These are phyloP conservation scores for Alligator mississippiensis DNA, from an alignment of 2,113 vertebrate genomes.

Conservation along the genomic window DNA sequence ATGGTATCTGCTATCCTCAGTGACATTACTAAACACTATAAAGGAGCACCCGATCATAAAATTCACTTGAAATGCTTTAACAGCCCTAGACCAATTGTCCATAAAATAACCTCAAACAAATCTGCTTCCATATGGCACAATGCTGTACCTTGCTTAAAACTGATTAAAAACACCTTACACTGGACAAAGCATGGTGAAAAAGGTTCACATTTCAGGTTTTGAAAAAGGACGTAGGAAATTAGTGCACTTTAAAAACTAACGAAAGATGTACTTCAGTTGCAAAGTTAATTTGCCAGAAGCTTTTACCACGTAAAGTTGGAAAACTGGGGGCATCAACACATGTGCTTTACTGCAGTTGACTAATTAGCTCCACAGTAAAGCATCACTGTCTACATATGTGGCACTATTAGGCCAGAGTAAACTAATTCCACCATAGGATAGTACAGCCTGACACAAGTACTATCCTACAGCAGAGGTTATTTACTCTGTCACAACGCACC, in stretches of 20 bases:
- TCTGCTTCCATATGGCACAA: conserved; percentile 14
- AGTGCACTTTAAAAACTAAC: conserved; percentile 19
- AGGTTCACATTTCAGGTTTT: not conserved
- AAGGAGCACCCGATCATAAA: conserved; percentile 35
- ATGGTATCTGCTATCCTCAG: conserved; percentile 14
- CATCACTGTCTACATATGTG: no score
- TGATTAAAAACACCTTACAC: conserved; percentile 30
- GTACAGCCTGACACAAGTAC: no score
- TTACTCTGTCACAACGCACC: no score
- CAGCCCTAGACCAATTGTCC: conserved; percentile 35
- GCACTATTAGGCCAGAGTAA: no score
- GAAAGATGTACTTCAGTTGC: conserved; percentile 7
- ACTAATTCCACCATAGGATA: no score
- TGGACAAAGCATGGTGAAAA: conserved; percentile 16
- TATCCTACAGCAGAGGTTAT: no score
- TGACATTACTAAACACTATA: conserved; percentile 21
- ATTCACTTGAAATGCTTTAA: conserved; percentile 36
- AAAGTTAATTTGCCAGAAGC: not conserved
- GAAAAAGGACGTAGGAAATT: not conserved
- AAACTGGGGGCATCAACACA: not conserved
- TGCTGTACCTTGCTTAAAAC: conserved; percentile 19
- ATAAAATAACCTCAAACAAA: conserved; percentile 25
- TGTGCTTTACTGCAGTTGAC: no score
- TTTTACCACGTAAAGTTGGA: not conserved
- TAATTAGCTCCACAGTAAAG: no score